Base-by-base conservation (phyloP, 2,888 invertebrate species). In the Balanococcus diminutus region DNA sequence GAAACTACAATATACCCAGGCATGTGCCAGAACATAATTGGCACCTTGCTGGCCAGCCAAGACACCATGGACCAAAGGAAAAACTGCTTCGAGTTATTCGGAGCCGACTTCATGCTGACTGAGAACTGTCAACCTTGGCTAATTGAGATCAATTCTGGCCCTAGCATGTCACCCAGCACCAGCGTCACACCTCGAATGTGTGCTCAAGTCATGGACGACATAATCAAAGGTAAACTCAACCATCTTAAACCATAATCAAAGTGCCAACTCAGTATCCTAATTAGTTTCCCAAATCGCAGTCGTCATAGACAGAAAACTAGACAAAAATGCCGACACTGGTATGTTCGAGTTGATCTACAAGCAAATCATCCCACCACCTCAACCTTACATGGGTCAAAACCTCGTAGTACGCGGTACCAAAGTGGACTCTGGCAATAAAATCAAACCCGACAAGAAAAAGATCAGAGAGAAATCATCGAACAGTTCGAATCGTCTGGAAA, bases 101-200 rank as follows among this genome's bases (percentile, higher is more conserved):
- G 97, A 6, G 97, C 97, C 84, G 98, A 98, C 90, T 98, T 98
- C 89, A 94, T 98, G 92, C 90, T 98, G 51, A 95, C 95, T 86
- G 94, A 96, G 89, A 94, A 96, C 88, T 95, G 93, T 88, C 92
- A 93, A 87, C 96, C 97, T 0, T 97, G 96, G 94, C 91, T 98
- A 87, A 95, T 98, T 88, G 98, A 98, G 91, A 96, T 98, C 88
- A 98, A 98, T 91, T 95, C 96, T 1, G 94, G 94, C 89, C 97
- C 97, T 0, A 95, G 96, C 90, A 92, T 98, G 90, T 92, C 94
- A 28, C 91, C 92, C 3, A 96, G 96, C 32, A 97, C 97, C 0
- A 93, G 93, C 86, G 93, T 97, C 14, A 98, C 97, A 0, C 94
- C 95, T 0, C 92, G 93, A 88, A 93, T 98, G 89, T 97, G 97